Evolutionary conservation across 1,140 invertebrate genomes (phyloP).

Genomic region (Bombus pascuorum): DNA sequence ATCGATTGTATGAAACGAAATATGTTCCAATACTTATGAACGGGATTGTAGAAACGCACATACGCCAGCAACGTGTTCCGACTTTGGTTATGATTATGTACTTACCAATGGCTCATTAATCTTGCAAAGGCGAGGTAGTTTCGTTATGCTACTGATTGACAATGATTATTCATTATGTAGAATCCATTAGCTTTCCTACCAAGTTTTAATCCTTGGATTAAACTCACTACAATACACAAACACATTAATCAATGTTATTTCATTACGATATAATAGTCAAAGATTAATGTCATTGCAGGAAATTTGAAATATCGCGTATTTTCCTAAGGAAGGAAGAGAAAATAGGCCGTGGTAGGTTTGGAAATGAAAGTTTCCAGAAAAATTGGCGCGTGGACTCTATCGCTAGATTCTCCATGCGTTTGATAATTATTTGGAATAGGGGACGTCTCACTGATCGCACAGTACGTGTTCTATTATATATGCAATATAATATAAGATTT

Average conservation of each 20-base stretch:
- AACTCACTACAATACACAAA: neutral
- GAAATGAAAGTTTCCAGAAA: too few relatives aligned
- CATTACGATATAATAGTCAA: neutral
- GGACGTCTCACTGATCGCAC: too few relatives aligned
- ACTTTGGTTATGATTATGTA: neutral
- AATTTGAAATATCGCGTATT: neutral
- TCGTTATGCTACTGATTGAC: constrained; percentile 29
- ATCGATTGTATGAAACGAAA: too few relatives aligned
- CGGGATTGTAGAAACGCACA: too few relatives aligned
- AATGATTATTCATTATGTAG: constrained; percentile 39
- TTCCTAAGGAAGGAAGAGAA: neutral
- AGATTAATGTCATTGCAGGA: constrained; percentile 7
- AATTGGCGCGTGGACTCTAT: too few relatives aligned
- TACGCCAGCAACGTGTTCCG: neutral
- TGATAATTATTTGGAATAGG: too few relatives aligned
- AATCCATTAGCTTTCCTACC: neutral
- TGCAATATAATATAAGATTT: too few relatives aligned
- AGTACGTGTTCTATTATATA: too few relatives aligned
- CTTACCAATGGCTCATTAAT: constrained; percentile 23
- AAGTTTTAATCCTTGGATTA: constrained; percentile 37
- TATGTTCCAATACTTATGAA: too few relatives aligned
- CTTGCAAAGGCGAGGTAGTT: constrained; percentile 10
- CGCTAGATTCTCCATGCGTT: too few relatives aligned
- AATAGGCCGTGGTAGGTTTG: neutral
- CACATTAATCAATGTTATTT: constrained; percentile 18